These are phyloP conservation scores for Aphidius gifuensis DNA, from an alignment of 1,140 invertebrate species.

Conservation along the genomic window DNA sequence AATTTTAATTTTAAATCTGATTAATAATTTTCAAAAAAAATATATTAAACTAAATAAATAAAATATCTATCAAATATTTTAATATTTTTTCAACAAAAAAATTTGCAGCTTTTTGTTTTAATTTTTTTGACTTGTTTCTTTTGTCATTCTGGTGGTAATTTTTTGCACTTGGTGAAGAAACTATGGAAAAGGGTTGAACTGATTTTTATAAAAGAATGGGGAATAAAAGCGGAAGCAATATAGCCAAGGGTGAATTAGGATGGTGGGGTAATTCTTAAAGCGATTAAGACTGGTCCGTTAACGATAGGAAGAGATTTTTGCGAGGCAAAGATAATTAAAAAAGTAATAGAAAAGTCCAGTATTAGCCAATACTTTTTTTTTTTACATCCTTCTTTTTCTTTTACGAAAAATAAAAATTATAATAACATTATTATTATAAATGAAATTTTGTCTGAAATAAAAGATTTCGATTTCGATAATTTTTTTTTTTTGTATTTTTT, in stretches of 20 bases:
- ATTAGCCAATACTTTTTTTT: background rate
- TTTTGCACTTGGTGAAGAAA: constrained; percentile 20
- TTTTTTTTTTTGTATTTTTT: constrained; percentile 6
- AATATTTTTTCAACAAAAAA: background rate
- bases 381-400: background rate
- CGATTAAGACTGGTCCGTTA: constrained; percentile 39
- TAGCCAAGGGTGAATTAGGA: constrained; percentile 16
- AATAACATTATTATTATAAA: too few species aligned
- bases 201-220: background rate
- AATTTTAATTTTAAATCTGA: background rate
- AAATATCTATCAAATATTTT: background rate
- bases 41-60: background rate
- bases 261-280: constrained; percentile 29
- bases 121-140: background rate
- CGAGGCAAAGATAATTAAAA: constrained; percentile 39
- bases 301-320: constrained; percentile 26
- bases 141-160: constrained; percentile 6
- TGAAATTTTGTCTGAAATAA: too few species aligned
- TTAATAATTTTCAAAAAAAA: background rate
- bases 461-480: background rate
- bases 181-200: background rate
- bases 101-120: too few species aligned
- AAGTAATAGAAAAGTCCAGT: constrained; percentile 35
- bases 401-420: too few species aligned
- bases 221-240: background rate